These are phyloP conservation scores for Amphipoea oculea DNA, from an alignment of 2,888 invertebrate species.

Conservation along the genomic window DNA sequence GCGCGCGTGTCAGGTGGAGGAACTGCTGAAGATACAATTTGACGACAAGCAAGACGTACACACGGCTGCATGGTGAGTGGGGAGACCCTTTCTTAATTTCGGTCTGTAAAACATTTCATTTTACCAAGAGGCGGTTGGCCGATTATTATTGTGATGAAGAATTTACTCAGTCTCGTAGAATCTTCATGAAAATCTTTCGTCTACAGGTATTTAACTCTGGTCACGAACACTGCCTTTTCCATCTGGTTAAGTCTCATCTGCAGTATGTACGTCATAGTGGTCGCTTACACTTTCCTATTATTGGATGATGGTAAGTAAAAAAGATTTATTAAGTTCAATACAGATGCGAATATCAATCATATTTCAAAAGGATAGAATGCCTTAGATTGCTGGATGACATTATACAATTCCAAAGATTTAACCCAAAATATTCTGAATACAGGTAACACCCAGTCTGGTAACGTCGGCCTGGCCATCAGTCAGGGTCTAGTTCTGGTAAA, in stretches of 20 bases:
- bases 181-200: background rate
- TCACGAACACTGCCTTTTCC: constrained; percentile 91
- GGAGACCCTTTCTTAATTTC: background rate
- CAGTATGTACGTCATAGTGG: constrained; percentile 90
- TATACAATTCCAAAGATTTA: background rate
- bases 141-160: background rate
- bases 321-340: background rate
- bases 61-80: constrained; percentile 90
- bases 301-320: constrained; percentile 88
- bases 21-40: constrained; percentile 91
- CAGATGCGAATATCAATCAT: background rate
- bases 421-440: background rate
- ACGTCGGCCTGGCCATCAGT: constrained; percentile 93
- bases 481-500: constrained; percentile 94
- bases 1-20: constrained; percentile 92
- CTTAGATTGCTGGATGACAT: background rate
- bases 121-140: background rate
- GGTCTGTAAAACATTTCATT: background rate
- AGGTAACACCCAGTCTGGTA: constrained; percentile 91
- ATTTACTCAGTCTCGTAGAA: background rate
- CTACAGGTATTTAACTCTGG: constrained; percentile 90
- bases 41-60: constrained; percentile 92
- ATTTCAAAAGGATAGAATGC: background rate
- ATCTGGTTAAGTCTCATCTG: constrained; percentile 92
- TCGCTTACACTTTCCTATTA: constrained; percentile 92